Conservation (phyloP, 30 jellyfish, hydroid and myxozoan genomes). For the Catostylus mosaicus region DNA sequence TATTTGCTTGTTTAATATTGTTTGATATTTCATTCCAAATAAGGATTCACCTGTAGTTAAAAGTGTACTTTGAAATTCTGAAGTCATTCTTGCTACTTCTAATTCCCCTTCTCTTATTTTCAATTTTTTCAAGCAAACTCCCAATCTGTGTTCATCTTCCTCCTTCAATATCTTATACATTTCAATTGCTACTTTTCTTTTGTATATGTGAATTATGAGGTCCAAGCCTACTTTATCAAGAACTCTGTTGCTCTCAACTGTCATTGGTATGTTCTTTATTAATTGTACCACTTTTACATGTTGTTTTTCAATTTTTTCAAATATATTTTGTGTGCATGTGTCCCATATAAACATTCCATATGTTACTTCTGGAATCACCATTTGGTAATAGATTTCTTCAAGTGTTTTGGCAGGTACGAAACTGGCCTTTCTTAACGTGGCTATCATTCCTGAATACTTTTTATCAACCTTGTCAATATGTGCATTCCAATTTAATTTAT, state of each 20-base stretch:
- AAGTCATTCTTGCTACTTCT: constrained; percentile 15
- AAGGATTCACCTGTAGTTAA: constrained; percentile 28
- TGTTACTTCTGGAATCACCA: constrained; percentile 21
- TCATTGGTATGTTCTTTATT: constrained; percentile 15
- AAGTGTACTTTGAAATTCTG: constrained; percentile 4
- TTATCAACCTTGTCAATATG: constrained; percentile 18
- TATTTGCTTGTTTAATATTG: neutral
- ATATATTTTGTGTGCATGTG: constrained; percentile 24
- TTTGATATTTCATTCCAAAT: constrained; percentile 2
- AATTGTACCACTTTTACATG: constrained; percentile 12
- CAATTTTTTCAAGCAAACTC: constrained; percentile 14
- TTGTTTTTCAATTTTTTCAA: constrained; percentile 28
- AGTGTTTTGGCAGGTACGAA: constrained; percentile 28
- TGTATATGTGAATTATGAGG: constrained; percentile 22
- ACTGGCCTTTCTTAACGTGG: constrained; percentile 31
- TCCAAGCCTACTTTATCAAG: constrained; percentile 30
- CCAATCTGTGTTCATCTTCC: constrained; percentile 20
- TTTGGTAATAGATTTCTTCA: constrained; percentile 19
- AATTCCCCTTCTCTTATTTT: constrained; percentile 22
- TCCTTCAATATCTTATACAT: constrained; percentile 21
- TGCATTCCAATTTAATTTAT: constrained; percentile 18
- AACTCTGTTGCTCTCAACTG: constrained; percentile 24
- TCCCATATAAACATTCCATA: constrained; percentile 34
- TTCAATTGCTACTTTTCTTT: constrained; percentile 36
- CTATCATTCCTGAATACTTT: constrained; percentile 39